Evolutionary conservation across 1,140 invertebrate species (phyloP), one percentile per base, ranked within the genome.

Genomic region (Tribolium castaneum): DNA sequence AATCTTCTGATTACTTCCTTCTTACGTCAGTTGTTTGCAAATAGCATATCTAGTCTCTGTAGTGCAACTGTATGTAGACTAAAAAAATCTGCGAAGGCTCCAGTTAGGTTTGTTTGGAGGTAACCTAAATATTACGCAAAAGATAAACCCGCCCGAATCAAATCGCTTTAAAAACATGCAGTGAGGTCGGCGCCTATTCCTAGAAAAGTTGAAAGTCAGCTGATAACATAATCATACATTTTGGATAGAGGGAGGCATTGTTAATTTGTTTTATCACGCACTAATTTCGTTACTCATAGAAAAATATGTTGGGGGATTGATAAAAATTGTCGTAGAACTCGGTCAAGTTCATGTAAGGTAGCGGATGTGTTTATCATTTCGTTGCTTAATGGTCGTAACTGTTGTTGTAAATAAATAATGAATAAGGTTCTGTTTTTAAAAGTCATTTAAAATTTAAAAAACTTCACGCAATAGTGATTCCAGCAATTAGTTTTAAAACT

Each of bases 271-370:
- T 52, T 52, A 19, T 52, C 54, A 59, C n/a, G 30, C 25, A n/a
- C 9, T 45, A 45, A 45, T 45, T 10, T 45, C n/a, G 39, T 30
- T 30, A 30, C 51, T 52, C 51, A 19, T 52, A 7, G 51, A 52
- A 22, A 59, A 22, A 6, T 56, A 22, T 59, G 19, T 59, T 30
- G 6, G 16, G 22, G 54, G 54, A 59, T 19, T 59, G 54, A 59
- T 59, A 59, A 59, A 59, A 59, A 59, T 30, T 59, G 54, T 59
- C 54, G 54, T 59, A 59, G 13, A 59, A 25, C 19, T 59, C 19
- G 54, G 54, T 59, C 54, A 59, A 59, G 54, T 59, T 59, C 54
- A 59, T 45, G 3, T 59, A 59, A 59, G 54, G 54, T 59, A 59
- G 54, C 54, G 22, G 54, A 59, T 59, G 54, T 59, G 16, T 25